Percentiles rank a stretch among this genome's conserved stretches.
phyloP scores from a whole-genome alignment of 2,888 invertebrate genomes.

The Andrena bucephala region DNA sequence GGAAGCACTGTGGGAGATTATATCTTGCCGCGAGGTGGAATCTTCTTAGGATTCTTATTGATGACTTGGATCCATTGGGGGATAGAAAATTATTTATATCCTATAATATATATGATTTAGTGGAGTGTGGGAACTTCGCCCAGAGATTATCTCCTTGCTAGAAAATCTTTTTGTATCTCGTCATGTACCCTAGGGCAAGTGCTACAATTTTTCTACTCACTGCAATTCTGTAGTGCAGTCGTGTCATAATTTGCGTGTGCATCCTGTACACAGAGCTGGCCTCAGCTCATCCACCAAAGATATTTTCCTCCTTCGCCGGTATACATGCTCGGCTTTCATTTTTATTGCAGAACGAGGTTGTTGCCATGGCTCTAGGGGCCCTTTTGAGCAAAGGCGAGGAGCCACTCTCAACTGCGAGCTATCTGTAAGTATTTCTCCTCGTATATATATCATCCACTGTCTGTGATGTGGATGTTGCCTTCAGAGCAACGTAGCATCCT shows the following conservation, averaged over 20 bases:
- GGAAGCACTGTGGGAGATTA: constrained; percentile 16
- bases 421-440: constrained; percentile 78
- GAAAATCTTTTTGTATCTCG: background rate
- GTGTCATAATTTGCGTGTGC: background rate
- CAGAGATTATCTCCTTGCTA: background rate
- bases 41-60: too few relatives aligned
- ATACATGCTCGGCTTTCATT: constrained; percentile 43
- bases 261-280: background rate
- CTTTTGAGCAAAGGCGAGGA: constrained; percentile 78
- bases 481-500: background rate
- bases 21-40: background rate
- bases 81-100: too few relatives aligned
- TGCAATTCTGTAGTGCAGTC: background rate
- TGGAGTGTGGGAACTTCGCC: too few relatives aligned
- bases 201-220: constrained; percentile 10
- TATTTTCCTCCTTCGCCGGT: background rate
- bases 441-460: background rate
- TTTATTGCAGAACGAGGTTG: constrained; percentile 81
- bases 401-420: constrained; percentile 73
- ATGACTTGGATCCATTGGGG: too few relatives aligned
- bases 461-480: background rate
- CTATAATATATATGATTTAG: too few relatives aligned
- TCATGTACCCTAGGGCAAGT: background rate
- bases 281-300: constrained; percentile 1
- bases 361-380: constrained; percentile 78